Evolutionary conservation across 2,888 invertebrate genomes (phyloP), one percentile per base, ranked within the genome.

Genomic region (Augiades crinisus): DNA sequence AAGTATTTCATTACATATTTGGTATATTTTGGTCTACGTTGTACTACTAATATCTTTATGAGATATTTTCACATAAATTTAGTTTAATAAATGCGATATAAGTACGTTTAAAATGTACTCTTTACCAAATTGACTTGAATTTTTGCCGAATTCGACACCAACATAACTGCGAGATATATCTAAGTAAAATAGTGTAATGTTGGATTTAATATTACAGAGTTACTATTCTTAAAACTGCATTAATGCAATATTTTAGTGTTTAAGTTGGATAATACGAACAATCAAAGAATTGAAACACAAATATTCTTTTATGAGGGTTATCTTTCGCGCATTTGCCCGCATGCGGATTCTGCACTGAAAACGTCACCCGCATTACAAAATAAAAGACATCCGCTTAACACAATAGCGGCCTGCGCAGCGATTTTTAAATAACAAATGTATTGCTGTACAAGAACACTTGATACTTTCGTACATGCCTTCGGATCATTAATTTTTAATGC

Each of bases 401-500:
- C 51, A 51, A 37, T 27, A 22, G 30, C 17, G 19, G 44, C 38
- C 31, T 45, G 31, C 2, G 45, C 30, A 44, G 13, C 17, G 36
- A 44, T 38, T 51, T 40, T 51, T 51, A 38, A 51, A 51, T 51
- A 36, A 45, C 37, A 45, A 45, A 51, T 37, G 44, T 31, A 38
- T 45, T 37, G 31, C 7, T 16, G n/a, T 38, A 51, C 31, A 51
- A 45, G 21, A 51, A 51, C 36, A 51, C 44, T 33, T n/a, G 16
- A 13, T 31, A 33, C 12, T 10, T 37, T n/a, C 5, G 30, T 30
- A 44, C 37, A 22, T 44, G 37, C 27, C 13, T 36, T 22, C 50
- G 44, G 44, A 38, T 38, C 51, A 52, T 52, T 52, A 45, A 52
- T 52, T 52, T 51, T 52, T 51, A 51, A 44, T 45, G 51, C 19